phyloP scores from a whole-genome alignment of 2,888 invertebrate genomes.

The Augochlorella aurata region DNA sequence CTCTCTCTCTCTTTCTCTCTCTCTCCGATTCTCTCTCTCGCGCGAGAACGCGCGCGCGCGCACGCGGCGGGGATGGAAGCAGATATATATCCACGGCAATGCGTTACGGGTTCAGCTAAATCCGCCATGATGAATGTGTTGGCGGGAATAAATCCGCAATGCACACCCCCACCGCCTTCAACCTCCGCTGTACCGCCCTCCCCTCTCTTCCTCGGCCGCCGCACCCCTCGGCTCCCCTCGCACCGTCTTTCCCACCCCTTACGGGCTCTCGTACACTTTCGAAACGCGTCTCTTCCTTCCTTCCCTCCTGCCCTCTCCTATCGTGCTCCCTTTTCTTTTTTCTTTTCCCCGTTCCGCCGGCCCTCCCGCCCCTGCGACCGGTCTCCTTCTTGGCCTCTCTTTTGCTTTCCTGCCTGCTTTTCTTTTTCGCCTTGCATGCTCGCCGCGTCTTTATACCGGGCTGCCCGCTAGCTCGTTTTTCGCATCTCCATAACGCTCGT shows the following conservation, averaged over 20 bases:
- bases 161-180: constrained; percentile 79
- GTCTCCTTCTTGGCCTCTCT: constrained; percentile 20
- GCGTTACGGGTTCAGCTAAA: constrained; percentile 82
- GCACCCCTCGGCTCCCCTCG: constrained; percentile 61
- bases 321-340: constrained; percentile 10
- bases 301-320: not conserved
- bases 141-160: constrained; percentile 82
- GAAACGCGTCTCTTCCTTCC: constrained; percentile 48
- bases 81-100: constrained; percentile 81
- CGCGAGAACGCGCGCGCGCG: not conserved
- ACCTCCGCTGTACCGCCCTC: constrained; percentile 66
- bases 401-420: constrained; percentile 31
- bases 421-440: constrained; percentile 20
- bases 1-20: too few species aligned
- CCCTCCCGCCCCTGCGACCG: not conserved
- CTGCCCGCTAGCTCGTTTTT: constrained; percentile 34
- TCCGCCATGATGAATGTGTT: constrained; percentile 82
- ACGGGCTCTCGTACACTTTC: constrained; percentile 66
- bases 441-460: constrained; percentile 51
- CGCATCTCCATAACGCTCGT: constrained; percentile 24
- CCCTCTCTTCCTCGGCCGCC: constrained; percentile 41
- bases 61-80: constrained; percentile 73
- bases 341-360: constrained; percentile 17
- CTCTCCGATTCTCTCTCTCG: not conserved
- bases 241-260: constrained; percentile 62